Evolutionary conservation across 2,888 invertebrate genomes (phyloP).

Genomic region (Hybos culiciformis): DNA sequence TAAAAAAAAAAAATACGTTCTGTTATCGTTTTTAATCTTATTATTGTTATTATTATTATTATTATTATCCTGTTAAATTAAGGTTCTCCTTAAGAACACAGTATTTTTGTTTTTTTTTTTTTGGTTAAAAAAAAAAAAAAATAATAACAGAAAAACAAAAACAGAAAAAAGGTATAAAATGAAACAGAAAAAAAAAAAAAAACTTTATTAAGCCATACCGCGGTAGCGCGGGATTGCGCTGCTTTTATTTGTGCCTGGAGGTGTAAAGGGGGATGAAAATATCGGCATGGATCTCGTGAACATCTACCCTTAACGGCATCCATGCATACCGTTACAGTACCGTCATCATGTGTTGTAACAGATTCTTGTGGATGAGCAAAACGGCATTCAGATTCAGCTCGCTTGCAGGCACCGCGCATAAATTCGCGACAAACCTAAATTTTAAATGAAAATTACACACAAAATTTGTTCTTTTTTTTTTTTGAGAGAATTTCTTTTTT

Average conservation of each 20-base stretch:
- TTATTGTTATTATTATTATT: no score
- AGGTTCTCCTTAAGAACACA: no score
- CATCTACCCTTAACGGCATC: conserved; percentile 98
- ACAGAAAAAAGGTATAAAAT: conserved; percentile 3
- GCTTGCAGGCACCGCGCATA: conserved; percentile 97
- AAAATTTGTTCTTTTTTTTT: conserved; percentile 13
- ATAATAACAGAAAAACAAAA: neutral
- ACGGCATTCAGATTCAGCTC: conserved; percentile 95
- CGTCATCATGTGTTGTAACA: conserved; percentile 93
- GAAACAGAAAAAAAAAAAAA: conserved; percentile 1
- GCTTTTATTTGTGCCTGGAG: conserved; percentile 98
- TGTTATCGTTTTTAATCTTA: no score
- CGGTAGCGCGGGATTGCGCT: conserved; percentile 87
- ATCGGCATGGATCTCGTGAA: conserved; percentile 98
- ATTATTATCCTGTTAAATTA: no score
- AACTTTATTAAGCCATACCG: conserved; percentile 46
- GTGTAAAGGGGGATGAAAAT: conserved; percentile 99
- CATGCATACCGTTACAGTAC: conserved; percentile 99
- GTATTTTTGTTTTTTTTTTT: conserved; percentile 3
- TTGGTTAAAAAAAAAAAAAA: conserved; percentile 7
- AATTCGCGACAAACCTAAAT: conserved; percentile 93
- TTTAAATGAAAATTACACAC: conserved; percentile 20
- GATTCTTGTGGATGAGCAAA: conserved; percentile 97
- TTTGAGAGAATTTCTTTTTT: conserved; percentile 10
- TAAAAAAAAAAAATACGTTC: no score